Evolutionary conservation across 2,888 invertebrate species (phyloP), one percentile per base, ranked within the genome.

Genomic region (Cactoblastis cactorum): DNA sequence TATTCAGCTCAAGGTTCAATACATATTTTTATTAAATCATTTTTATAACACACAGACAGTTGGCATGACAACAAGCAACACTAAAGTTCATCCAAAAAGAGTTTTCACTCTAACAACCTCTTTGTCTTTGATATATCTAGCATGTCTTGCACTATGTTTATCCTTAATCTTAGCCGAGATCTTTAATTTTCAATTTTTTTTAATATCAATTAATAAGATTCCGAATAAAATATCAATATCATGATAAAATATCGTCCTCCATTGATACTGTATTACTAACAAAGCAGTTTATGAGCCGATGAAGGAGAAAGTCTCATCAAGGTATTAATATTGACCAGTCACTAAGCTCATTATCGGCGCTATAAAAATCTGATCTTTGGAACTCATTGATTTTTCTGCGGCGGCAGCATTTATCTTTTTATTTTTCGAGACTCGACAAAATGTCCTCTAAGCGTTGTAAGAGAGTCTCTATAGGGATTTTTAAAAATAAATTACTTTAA

Each of bases 381-480:
- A 28, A 11, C 9, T 9, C 43, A 43, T 43, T 43, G 43, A 43
- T 43, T 43, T 41, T 43, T 15, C 28, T 15, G 15, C 41, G 28
- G 22, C 24, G 24, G 5, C 37, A 17, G 14, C 41, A 24, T 43
- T 24, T 43, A 43, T 43, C 28, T 19, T 3, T 24, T 22, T 47
- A 47, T 35, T 46, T 37, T 32, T 47, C 22, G 11, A 47, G 35
- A 24, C 24, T 4, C 24, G 22, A 28, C 47, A 38, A 37, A 49
- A 33, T 18, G 48, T 48, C 24, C 28, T 38, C 17, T 39, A 32
- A 24, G 28, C 17, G 38, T 32, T 35, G 12, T 35, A 37, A 24
- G 3, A 37, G 45, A 37, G 35, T 22, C 34, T 14, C 1, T 12
- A 34, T 34, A 14, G 34, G 14, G 14, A 35, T 33, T 35, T 1